Conservation (phyloP, 2,888 invertebrate genomes). For the Ariolimax columbianus region DNA sequence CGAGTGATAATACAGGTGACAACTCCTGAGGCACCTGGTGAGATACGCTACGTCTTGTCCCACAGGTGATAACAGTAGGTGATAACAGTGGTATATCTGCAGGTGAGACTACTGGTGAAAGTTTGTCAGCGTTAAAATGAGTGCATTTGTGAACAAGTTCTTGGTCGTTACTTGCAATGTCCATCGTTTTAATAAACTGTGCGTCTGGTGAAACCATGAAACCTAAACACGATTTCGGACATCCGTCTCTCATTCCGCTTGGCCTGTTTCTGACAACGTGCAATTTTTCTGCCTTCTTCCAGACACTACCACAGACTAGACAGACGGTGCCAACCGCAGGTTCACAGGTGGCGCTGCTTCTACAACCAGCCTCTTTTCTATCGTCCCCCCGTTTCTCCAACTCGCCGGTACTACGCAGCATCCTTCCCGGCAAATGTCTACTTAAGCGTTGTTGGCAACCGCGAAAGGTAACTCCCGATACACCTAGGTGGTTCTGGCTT, state of each 20-base stretch:
- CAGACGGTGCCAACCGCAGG: neutral
- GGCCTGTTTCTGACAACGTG: neutral
- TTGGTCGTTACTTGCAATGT: neutral
- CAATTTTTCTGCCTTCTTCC: neutral
- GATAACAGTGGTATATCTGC: neutral
- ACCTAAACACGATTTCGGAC: neutral
- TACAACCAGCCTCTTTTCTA: too few species aligned
- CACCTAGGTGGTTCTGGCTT: neutral
- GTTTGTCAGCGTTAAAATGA: neutral
- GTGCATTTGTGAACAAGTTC: neutral
- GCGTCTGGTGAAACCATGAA: neutral
- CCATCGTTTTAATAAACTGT: neutral
- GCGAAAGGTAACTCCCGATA: neutral
- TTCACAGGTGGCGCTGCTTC: constrained; percentile 18
- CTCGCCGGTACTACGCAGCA: too few species aligned
- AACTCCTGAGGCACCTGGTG: neutral
- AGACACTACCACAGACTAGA: neutral
- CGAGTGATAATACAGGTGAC: neutral
- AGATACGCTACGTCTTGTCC: neutral
- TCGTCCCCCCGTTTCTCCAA: neutral
- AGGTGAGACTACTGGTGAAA: neutral
- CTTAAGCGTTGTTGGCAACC: neutral
- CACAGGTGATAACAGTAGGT: neutral
- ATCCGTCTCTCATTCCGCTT: neutral
- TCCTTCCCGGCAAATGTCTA: neutral